A percentile compares a stretch with the other conserved stretches of the same genome.
Evolutionary conservation across 2,113 vertebrate genomes (phyloP).

Genomic region (Engraulis encrasicolus): DNA sequence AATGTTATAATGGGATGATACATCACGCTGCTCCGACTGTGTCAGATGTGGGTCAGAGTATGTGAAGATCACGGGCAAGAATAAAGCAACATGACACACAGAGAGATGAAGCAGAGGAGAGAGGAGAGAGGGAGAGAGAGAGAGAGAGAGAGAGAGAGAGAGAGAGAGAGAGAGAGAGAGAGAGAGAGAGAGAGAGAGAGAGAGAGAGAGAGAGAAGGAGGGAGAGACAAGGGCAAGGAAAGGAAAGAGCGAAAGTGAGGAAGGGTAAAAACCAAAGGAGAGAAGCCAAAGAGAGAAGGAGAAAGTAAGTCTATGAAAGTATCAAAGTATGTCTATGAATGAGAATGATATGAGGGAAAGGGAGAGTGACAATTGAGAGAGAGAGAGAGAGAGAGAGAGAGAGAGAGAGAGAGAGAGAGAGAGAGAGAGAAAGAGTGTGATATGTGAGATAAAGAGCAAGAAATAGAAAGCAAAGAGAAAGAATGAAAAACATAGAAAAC

Average conservation of each 20-base stretch:
- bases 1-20: neutral
- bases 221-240: neutral
- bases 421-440: slow-evolving; percentile 13
- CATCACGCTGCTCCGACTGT: neutral
- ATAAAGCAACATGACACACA: neutral
- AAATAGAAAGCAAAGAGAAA: slow-evolving; percentile 42
- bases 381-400: neutral
- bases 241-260: too few species aligned
- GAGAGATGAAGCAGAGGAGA: neutral
- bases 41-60: neutral
- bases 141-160: slow-evolving; percentile 30
- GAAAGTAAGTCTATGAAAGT: too few species aligned
- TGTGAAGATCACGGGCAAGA: neutral
- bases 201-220: neutral
- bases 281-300: slow-evolving; percentile 27
- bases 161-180: slow-evolving; percentile 25
- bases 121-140: neutral
- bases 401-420: slow-evolving; percentile 26
- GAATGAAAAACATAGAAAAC: slow-evolving; percentile 44
- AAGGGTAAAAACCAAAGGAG: slow-evolving; percentile 31
- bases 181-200: neutral
- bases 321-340: too few species aligned
- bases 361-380: slow-evolving; percentile 31
- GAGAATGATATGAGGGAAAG: slow-evolving; percentile 1
- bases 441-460: slow-evolving; percentile 1